A percentile compares a stretch with the other conserved stretches of the same genome.
Conservation (phyloP, 2,888 invertebrate species). For the Phengaris alcon region DNA sequence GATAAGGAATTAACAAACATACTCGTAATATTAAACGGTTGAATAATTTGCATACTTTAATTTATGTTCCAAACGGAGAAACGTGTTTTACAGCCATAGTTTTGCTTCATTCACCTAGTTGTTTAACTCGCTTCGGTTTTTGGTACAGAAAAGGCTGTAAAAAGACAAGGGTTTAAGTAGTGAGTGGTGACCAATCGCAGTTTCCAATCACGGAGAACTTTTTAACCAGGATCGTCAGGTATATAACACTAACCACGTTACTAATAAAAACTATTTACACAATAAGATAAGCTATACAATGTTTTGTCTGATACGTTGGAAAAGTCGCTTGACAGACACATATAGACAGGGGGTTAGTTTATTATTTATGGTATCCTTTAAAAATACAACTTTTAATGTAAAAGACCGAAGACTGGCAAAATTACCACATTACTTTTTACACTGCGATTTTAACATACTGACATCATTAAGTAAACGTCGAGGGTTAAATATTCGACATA, state of each 20-base stretch:
- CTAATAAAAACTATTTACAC: too few relatives aligned
- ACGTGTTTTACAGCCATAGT: neutral
- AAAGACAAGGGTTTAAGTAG: neutral
- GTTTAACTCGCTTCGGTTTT: neutral
- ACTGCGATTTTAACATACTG: neutral
- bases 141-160: neutral
- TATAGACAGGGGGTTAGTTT: too few relatives aligned
- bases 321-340: too few relatives aligned
- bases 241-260: too few relatives aligned
- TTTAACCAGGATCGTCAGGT: too few relatives aligned
- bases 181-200: neutral
- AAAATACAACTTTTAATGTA: neutral
- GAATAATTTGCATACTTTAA: slow-evolving; percentile 12
- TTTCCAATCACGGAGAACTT: too few relatives aligned
- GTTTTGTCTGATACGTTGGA: too few relatives aligned
- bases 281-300: too few relatives aligned
- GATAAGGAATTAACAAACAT: slow-evolving; percentile 12
- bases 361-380: too few relatives aligned
- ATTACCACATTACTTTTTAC: neutral
- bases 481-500: neutral
- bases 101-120: neutral
- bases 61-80: neutral
- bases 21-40: slow-evolving; percentile 9
- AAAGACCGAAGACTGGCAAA: neutral
- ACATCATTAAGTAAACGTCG: neutral